Base-by-base conservation (phyloP, 1,140 invertebrate genomes). In the Pteromalus puparum region DNA sequence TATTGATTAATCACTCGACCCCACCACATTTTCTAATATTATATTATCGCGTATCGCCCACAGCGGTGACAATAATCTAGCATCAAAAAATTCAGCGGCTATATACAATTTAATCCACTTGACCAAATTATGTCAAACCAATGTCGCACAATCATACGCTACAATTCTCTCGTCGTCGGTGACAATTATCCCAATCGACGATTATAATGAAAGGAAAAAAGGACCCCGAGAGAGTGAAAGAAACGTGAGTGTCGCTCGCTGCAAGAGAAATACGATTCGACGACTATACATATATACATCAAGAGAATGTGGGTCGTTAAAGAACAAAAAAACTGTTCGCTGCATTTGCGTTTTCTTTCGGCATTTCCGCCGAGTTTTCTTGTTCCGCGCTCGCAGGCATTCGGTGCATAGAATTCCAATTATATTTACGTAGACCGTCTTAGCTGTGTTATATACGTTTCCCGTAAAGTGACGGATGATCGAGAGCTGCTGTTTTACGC, bases 251-350 rank as follows among this genome's bases (percentile, higher is more conserved):
- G 12, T 13, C 15, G 2, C 15, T 3, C 12, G 46, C 46, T 48
- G 46, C 7, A 28, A 73, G 30, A 73, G 70, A 73, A 21, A 30
- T n/a, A 75, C 26, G 26, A 70, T 28, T 70, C 10, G 26, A 13
- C 26, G 68, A 28, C 10, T 70, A 9, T 13, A 28, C 3, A 30
- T 30, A 30, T 30, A 2, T 30, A 30, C 30, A 30, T 6, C 30
- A 3, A 74, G 72, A 30, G 74, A 76, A 76, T 48, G 74, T 53
- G 74, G 12, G 38, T 48, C 74, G 42, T 76, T 4, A 42, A 76
- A 70, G 30, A 34, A 42, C 1, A 74, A 42, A 74, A 38, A n/a
- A 74, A 61, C 2, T 18, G 53, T 21, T 21, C 18, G 18, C 38
- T n/a, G 15, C 4, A 21, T 13, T 53, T 10, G 13, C 48, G 48